These are phyloP conservation scores for Elephantulus edwardii DNA, from an alignment of 2,113 vertebrate species.

Conservation along the genomic window DNA sequence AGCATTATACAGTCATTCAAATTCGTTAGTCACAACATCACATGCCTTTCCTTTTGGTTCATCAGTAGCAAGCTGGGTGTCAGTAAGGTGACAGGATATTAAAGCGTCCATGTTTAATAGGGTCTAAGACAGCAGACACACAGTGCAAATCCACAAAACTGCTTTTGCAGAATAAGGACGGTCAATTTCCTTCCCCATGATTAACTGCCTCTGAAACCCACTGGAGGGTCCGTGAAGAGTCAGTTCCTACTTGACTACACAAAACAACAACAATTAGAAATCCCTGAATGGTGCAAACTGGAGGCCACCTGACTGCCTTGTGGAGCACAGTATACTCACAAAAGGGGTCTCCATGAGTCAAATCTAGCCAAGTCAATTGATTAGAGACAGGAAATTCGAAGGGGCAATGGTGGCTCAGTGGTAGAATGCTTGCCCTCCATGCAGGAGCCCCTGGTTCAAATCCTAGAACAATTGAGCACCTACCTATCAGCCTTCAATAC, in stretches of 20 bases:
- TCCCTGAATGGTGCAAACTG: background rate
- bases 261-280: background rate
- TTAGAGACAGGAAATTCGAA: background rate
- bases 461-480: background rate
- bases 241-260: background rate
- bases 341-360: background rate
- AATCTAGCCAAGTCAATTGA: background rate
- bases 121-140: background rate
- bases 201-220: background rate
- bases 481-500: background rate
- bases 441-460: background rate
- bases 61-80: slow-evolving; percentile 45
- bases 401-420: background rate
- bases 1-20: slow-evolving; percentile 27
- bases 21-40: slow-evolving; percentile 34
- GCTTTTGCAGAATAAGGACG: no score
- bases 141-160: background rate
- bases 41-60: slow-evolving; percentile 44
- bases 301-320: background rate
- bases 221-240: background rate
- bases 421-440: background rate
- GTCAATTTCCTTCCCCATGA: no score
- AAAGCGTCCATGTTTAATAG: slow-evolving; percentile 27
- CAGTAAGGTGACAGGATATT: slow-evolving; percentile 56
- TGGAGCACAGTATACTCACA: background rate